These are phyloP conservation scores for Aratinga solstitialis DNA, from an alignment of 2,797 vertebrate species.

Conservation along the genomic window DNA sequence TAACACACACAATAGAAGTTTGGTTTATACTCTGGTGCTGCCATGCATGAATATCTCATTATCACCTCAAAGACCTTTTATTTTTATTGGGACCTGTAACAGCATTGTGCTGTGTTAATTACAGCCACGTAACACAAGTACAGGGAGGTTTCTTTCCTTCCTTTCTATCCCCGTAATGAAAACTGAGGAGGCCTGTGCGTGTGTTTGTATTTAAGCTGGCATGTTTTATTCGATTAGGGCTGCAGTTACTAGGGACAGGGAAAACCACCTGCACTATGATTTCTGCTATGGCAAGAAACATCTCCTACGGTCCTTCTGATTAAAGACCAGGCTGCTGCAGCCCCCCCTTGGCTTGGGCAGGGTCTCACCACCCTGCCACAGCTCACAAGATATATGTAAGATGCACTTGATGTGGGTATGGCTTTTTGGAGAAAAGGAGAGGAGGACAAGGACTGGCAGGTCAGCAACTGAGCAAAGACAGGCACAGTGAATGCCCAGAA, in stretches of 20 bases:
- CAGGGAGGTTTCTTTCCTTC: neutral
- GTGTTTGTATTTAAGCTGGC: neutral
- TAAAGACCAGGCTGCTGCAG: neutral
- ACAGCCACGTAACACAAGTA: neutral
- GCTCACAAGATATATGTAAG: neutral
- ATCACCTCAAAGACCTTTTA: constrained; percentile 16
- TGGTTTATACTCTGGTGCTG: constrained; percentile 8
- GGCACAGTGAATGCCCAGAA: neutral
- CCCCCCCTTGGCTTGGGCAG: neutral
- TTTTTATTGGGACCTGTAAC: neutral
- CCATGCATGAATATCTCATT: constrained; percentile 55
- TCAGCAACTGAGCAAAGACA: neutral
- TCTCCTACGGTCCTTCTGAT: no score
- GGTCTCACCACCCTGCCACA: no score
- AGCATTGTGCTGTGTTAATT: neutral
- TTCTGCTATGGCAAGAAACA: rapidly evolving
- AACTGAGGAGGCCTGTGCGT: neutral
- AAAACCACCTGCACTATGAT: neutral
- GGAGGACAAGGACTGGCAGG: neutral
- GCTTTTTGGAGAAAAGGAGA: neutral
- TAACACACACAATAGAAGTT: constrained; percentile 41
- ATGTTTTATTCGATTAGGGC: neutral
- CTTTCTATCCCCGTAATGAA: neutral
- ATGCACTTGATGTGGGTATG: no score
- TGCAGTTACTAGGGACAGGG: rapidly evolving